Evolutionary conservation across 2,888 invertebrate species (phyloP).

Genomic region (Drosophila neotestacea): DNA sequence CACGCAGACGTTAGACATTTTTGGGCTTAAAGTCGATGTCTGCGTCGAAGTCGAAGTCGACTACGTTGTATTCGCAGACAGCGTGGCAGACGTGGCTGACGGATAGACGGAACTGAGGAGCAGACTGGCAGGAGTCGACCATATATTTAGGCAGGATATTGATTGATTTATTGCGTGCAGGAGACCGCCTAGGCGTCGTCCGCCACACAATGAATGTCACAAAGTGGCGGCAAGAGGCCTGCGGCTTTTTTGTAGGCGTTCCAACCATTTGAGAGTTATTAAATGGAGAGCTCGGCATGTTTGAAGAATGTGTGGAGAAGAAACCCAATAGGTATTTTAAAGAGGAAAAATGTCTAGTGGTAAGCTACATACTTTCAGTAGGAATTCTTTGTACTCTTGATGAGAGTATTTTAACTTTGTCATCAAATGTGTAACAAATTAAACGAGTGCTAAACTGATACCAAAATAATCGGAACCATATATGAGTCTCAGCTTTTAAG

Average conservation of each 20-base stretch:
- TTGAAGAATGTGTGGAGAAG: background rate
- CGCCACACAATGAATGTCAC: slow-evolving; percentile 57
- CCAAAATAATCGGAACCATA: too few species aligned
- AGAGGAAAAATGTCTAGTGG: background rate
- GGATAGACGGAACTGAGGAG: background rate
- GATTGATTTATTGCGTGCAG: slow-evolving; percentile 63
- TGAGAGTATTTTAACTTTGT: background rate
- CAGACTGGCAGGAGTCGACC: slow-evolving; percentile 20
- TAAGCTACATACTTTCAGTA: background rate
- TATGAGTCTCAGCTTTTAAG: too few species aligned
- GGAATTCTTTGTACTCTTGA: background rate
- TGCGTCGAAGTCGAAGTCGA: too few species aligned
- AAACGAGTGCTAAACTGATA: too few species aligned
- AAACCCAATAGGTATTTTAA: background rate
- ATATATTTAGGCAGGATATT: slow-evolving; percentile 59
- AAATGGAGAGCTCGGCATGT: slow-evolving; percentile 33
- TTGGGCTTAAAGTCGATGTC: slow-evolving; percentile 42
- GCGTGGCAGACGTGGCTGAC: slow-evolving; percentile 23
- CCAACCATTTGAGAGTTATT: slow-evolving; percentile 40
- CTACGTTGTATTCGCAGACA: slow-evolving; percentile 38
- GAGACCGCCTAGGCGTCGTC: slow-evolving; percentile 40
- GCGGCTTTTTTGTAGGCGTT: slow-evolving; percentile 33
- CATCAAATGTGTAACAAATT: too few species aligned
- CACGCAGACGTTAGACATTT: slow-evolving; percentile 59
- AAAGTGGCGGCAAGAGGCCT: slow-evolving; percentile 40